Conservation (phyloP, 2,888 invertebrate genomes). For the Celastrina argiolus region DNA sequence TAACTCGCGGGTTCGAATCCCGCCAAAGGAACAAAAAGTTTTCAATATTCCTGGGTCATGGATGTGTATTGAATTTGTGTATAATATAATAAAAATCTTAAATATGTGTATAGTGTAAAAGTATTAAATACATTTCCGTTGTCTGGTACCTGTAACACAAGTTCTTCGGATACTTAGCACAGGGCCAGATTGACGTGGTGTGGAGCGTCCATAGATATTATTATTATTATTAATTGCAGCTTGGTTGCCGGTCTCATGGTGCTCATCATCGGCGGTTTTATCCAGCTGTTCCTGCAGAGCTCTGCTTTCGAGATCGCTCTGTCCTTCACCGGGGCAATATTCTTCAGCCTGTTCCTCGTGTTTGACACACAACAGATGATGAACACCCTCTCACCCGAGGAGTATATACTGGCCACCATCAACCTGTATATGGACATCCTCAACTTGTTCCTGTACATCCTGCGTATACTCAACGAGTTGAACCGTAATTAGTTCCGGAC, state of each 20-base stretch:
- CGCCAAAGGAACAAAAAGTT: too few relatives aligned
- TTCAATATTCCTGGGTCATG: too few relatives aligned
- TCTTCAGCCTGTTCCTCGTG: conserved; percentile 90
- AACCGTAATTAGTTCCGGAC: conserved; percentile 63
- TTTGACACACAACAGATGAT: conserved; percentile 92
- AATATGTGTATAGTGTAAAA: too few relatives aligned
- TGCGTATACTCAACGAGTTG: conserved; percentile 83
- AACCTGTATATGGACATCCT: conserved; percentile 92
- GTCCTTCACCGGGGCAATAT: conserved; percentile 83
- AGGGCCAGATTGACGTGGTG: too few relatives aligned
- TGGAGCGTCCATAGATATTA: too few relatives aligned
- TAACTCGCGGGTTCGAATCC: too few relatives aligned
- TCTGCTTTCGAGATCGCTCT: conserved; percentile 83
- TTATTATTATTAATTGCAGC: too few relatives aligned
- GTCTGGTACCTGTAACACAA: too few relatives aligned
- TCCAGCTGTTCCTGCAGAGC: conserved; percentile 87
- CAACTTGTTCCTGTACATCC: conserved; percentile 89
- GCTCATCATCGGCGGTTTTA: conserved; percentile 83
- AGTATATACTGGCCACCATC: conserved; percentile 91
- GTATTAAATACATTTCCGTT: too few relatives aligned
- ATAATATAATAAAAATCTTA: too few relatives aligned
- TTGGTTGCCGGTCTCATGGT: conserved; percentile 82
- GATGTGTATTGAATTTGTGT: too few relatives aligned
- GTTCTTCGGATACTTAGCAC: too few relatives aligned
- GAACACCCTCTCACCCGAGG: conserved; percentile 88